Conservation (phyloP, 2,888 invertebrate genomes). For the Caenorhabditis drosophilae region DNA sequence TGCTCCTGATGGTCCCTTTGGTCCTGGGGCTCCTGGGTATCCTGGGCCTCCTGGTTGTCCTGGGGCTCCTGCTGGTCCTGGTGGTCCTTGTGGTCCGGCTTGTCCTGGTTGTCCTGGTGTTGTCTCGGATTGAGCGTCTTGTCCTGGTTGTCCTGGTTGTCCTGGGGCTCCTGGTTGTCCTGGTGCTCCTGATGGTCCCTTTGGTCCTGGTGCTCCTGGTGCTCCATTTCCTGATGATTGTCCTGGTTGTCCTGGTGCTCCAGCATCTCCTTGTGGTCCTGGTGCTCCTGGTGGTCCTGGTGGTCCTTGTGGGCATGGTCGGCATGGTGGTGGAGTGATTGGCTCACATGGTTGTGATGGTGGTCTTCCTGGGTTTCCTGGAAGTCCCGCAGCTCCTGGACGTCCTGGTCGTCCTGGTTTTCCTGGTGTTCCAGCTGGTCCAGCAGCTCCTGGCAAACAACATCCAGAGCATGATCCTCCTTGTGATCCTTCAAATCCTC, state of each 20-base stretch:
- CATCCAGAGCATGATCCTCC: slow-evolving; percentile 51
- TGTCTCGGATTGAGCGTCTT: slow-evolving; percentile 16
- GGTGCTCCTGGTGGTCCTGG: slow-evolving; percentile 53
- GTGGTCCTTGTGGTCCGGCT: slow-evolving; percentile 41
- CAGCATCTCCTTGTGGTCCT: slow-evolving; percentile 46
- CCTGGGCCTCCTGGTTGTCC: slow-evolving; percentile 45
- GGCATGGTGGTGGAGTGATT: slow-evolving; percentile 45
- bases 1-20: slow-evolving; percentile 49
- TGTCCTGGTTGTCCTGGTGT: slow-evolving; percentile 48
- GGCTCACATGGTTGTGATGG: slow-evolving; percentile 41
- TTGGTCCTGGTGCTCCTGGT: slow-evolving; percentile 46
- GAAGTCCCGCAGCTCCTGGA: slow-evolving; percentile 50
- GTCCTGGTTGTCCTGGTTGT: slow-evolving; percentile 42
- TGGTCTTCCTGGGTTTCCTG: slow-evolving; percentile 50
- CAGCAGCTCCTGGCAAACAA: slow-evolving; percentile 57
- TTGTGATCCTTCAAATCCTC: slow-evolving; percentile 13
- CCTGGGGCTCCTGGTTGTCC: slow-evolving; percentile 50
- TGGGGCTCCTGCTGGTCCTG: slow-evolving; percentile 45
- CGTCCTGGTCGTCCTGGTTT: slow-evolving; percentile 39
- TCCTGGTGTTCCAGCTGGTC: slow-evolving; percentile 53
- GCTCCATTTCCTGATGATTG: slow-evolving; percentile 36
- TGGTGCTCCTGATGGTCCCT: slow-evolving; percentile 54
- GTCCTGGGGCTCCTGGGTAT: slow-evolving; percentile 47
- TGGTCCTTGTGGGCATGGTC: slow-evolving; percentile 52
- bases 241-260: slow-evolving; percentile 53